Conservation (phyloP, 2,797 vertebrate genomes). For the Tokudaia muenninki region DNA sequence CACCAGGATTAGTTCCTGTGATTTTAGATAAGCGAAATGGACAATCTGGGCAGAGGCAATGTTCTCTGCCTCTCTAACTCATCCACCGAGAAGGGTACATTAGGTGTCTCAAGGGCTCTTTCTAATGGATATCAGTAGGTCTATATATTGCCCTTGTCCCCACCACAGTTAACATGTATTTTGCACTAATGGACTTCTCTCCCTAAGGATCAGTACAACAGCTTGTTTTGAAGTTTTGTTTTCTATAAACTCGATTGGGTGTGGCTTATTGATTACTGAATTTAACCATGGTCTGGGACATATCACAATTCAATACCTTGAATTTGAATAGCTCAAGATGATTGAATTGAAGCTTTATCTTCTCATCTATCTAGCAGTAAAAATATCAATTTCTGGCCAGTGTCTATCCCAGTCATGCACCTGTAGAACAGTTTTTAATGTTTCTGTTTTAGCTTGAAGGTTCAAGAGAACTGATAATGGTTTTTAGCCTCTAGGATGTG, state of each 20-base stretch:
- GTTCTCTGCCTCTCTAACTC: not conserved
- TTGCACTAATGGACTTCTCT: not conserved
- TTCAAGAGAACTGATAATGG: conserved; percentile 35
- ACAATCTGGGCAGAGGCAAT: not conserved
- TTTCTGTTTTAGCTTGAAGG: conserved; percentile 11
- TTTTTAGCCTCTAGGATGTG: not conserved
- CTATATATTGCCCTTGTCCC: not conserved
- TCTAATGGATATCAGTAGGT: not conserved
- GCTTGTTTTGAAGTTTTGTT: conserved; percentile 16
- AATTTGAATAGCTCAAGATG: conserved; percentile 12
- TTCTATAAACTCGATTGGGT: conserved; percentile 30
- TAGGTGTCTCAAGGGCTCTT: conserved; percentile 5
- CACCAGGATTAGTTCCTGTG: not conserved
- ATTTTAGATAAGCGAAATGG: not conserved
- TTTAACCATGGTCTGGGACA: not conserved
- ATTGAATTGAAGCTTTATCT: not conserved
- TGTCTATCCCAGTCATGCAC: not conserved
- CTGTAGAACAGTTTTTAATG: not conserved
- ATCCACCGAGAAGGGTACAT: not conserved
- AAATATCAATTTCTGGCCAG: not conserved
- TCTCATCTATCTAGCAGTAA: not conserved
- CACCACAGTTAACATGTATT: not conserved
- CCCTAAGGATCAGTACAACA: not conserved
- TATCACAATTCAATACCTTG: conserved; percentile 34
- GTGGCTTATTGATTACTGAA: conserved; percentile 23